Evolutionary conservation across 2,113 vertebrate species (phyloP).

Genomic region (Leptobrachium leishanense): DNA sequence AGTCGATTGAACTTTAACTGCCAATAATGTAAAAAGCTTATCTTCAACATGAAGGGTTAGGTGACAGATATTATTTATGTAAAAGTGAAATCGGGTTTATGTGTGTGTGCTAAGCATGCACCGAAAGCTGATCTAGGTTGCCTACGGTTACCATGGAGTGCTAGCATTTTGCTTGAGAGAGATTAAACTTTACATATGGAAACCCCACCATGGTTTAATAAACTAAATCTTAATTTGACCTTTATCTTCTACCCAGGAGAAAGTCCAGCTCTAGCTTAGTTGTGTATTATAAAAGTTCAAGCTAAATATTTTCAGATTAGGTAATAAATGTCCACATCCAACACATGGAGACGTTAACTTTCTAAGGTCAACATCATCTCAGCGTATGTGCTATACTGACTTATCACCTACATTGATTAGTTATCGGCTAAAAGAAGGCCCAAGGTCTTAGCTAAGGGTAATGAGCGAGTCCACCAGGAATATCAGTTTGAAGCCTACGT

Average conservation of each 20-base stretch:
- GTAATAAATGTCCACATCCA: constrained; percentile 16
- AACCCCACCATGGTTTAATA: constrained; percentile 12
- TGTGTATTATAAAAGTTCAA: constrained; percentile 20
- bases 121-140: neutral
- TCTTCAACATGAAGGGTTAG: too few relatives aligned
- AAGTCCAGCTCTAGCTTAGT: constrained; percentile 16
- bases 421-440: too few relatives aligned
- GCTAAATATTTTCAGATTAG: constrained; percentile 22
- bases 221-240: constrained; percentile 34
- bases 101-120: too few relatives aligned
- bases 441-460: too few relatives aligned
- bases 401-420: too few relatives aligned
- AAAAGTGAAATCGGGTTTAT: too few relatives aligned
- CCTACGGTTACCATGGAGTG: neutral
- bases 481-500: too few relatives aligned
- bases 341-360: neutral
- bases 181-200: constrained; percentile 19
- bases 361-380: neutral
- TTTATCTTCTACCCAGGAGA: constrained; percentile 9
- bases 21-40: too few relatives aligned
- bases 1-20: too few relatives aligned
- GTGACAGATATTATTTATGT: too few relatives aligned
- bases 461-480: too few relatives aligned
- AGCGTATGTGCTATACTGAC: too few relatives aligned
- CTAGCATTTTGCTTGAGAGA: neutral